Base-by-base conservation (phyloP, 2,113 vertebrate genomes). In the Lonchura striata region DNA sequence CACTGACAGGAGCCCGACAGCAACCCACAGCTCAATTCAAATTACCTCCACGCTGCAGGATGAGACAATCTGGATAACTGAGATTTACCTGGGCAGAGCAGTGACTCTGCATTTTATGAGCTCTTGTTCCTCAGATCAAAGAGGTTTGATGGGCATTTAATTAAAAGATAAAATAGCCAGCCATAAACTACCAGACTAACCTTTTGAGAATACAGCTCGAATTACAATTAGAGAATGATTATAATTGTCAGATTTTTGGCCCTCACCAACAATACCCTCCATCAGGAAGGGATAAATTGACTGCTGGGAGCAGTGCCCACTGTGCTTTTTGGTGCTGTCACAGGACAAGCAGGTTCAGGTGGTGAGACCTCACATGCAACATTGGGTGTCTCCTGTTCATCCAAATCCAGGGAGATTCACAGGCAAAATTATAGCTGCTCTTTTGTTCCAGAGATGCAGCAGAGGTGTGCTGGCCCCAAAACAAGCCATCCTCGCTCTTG, bases 101-200 rank as follows among this genome's bases (percentile, higher is more conserved):
- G 75, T 82, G 86, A 68, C 77, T 92, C 76, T 78, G 82, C 81
- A 86, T 92, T 6, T 95, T 82, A 91, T 81, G 76, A 96, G 91
- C 54, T 54, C 53, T 60, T 66, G 86, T 42, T 44, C 65, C 74
- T 44, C 41, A 84, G 66, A 94, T 93, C 87, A 85, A 81, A 95
- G 85, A 84, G 35, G 41, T 83, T 71, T 89, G 72, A 52, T 52
- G 42, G 83, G 37, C 82, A 95, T 90, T 86, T 94, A 91, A 96
- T 97, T 96, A 97, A 94, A 97, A 39, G 61, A 92, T 87, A 79
- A 89, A 59, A 44, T 83, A 85, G 60, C 41, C 76, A 78, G 82
- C 61, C 85, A 92, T 78, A 76, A 93, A 96, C 59, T 59, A 61
- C 44, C 68, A n/a, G 74, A 37, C 57, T 95, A 87, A 59, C 54